Percentiles rank a stretch among this genome's conserved stretches.
These are phyloP conservation scores for Lomographa bimaculata DNA, from an alignment of 2,888 invertebrate species.

Conservation along the genomic window DNA sequence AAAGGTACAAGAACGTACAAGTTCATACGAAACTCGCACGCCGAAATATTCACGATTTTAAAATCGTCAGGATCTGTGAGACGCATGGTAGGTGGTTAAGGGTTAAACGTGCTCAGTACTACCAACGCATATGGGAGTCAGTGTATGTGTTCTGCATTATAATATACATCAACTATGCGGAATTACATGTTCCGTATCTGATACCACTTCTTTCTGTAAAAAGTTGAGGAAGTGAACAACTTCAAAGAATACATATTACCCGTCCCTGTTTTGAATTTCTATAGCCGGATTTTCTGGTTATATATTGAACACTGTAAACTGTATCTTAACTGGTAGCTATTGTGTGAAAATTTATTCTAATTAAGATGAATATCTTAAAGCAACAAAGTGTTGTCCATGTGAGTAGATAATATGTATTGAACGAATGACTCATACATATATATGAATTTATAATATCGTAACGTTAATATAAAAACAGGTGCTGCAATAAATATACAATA, in stretches of 20 bases:
- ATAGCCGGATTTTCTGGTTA: conserved; percentile 21
- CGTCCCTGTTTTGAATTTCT: conserved; percentile 6
- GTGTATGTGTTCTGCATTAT: conserved; percentile 47
- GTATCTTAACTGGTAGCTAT: conserved; percentile 22
- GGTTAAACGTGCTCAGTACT: conserved; percentile 24
- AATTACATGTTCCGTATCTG: conserved; percentile 50
- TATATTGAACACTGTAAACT: conserved; percentile 14
- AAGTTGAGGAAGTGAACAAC: conserved; percentile 39
- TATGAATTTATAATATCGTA: conserved; percentile 15
- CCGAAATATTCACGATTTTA: no score
- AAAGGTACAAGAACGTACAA: no score
- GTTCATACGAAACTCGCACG: no score
- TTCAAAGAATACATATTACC: conserved; percentile 1
- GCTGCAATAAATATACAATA: conserved; percentile 20
- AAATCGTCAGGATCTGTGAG: no score
- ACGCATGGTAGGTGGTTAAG: no score
- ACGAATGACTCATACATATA: conserved; percentile 20
- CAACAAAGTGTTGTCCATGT: conserved; percentile 18
- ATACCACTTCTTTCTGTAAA: conserved; percentile 39
- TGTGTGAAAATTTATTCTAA: conserved; percentile 32
- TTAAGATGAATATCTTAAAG: conserved; percentile 22
- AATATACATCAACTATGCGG: conserved; percentile 50
- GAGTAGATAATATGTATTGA: conserved; percentile 14
- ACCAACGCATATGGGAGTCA: conserved; percentile 28
- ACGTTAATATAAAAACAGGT: conserved; percentile 18